phyloP scores from a whole-genome alignment of 1,140 invertebrate species.

The Hypothenemus hampei region DNA sequence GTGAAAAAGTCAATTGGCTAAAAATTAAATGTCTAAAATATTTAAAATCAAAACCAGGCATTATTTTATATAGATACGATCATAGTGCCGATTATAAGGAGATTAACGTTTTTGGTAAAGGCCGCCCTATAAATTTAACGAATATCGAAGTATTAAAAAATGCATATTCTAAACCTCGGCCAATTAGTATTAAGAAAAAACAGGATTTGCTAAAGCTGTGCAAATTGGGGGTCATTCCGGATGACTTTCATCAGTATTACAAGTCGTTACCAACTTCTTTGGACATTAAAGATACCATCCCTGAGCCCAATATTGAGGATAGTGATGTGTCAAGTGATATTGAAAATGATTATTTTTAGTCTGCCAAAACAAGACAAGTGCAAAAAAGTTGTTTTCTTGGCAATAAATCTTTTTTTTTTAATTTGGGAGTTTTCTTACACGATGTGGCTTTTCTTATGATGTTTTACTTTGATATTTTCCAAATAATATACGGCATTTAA shows the following conservation, averaged over 20 bases:
- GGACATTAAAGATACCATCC: not conserved
- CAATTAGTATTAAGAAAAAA: not conserved
- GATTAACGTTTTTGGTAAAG: constrained; percentile 5
- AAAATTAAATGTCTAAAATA: constrained; percentile 19
- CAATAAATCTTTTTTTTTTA: not conserved
- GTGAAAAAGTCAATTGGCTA: constrained; percentile 5
- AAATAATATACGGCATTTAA: not conserved
- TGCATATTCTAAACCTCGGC: not conserved
- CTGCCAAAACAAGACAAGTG: not conserved
- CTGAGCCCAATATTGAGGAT: not conserved
- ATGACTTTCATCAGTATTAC: constrained; percentile 2
- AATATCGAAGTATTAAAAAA: not conserved
- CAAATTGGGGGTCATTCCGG: not conserved
- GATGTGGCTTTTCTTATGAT: not conserved
- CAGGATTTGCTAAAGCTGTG: not conserved
- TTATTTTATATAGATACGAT: constrained; percentile 17
- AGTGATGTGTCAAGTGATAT: not conserved
- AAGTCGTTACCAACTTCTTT: not conserved
- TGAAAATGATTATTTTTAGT: not conserved
- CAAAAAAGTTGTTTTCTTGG: not conserved
- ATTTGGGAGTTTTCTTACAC: not conserved
- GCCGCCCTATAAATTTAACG: not conserved
- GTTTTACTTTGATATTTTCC: constrained; percentile 2
- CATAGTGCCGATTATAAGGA: constrained; percentile 3
- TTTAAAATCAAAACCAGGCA: constrained; percentile 13